Conservation (phyloP, 2,888 invertebrate genomes). For the Abscondita cerata region DNA sequence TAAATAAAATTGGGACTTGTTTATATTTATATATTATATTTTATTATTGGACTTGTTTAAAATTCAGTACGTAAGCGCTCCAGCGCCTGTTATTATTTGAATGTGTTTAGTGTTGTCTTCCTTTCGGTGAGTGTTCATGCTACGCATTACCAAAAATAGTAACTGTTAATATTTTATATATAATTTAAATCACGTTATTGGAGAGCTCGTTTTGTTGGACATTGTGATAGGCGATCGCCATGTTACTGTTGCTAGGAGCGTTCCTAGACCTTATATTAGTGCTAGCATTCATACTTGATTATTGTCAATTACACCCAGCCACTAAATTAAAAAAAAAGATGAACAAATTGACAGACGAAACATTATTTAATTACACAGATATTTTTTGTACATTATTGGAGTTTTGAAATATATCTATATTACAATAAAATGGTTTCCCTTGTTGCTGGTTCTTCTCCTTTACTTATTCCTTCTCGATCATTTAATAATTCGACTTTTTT, state of each 20-base stretch:
- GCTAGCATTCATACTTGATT: conserved; percentile 59
- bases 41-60: conserved; percentile 57
- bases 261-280: conserved; percentile 57
- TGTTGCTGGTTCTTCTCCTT: conserved; percentile 18
- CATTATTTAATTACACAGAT: conserved; percentile 69
- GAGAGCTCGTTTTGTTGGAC: conserved; percentile 60
- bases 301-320: conserved; percentile 61
- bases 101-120: conserved; percentile 59
- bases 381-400: conserved; percentile 78
- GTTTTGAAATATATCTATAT: conserved; percentile 71
- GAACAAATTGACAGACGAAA: conserved; percentile 67
- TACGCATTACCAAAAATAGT: conserved; percentile 61
- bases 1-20: conserved; percentile 62
- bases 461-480: too few species aligned
- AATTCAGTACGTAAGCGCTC: conserved; percentile 42
- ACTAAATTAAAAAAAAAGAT: conserved; percentile 52
- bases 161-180: conserved; percentile 63
- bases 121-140: conserved; percentile 59
- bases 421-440: conserved; percentile 48
- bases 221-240: conserved; percentile 62
- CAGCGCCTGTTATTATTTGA: conserved; percentile 45
- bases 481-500: too few species aligned
- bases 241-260: conserved; percentile 60
- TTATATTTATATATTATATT: conserved; percentile 67
- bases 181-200: conserved; percentile 62